These are phyloP conservation scores for Caradrina kadenii DNA, from an alignment of 2,888 invertebrate species.

Conservation along the genomic window DNA sequence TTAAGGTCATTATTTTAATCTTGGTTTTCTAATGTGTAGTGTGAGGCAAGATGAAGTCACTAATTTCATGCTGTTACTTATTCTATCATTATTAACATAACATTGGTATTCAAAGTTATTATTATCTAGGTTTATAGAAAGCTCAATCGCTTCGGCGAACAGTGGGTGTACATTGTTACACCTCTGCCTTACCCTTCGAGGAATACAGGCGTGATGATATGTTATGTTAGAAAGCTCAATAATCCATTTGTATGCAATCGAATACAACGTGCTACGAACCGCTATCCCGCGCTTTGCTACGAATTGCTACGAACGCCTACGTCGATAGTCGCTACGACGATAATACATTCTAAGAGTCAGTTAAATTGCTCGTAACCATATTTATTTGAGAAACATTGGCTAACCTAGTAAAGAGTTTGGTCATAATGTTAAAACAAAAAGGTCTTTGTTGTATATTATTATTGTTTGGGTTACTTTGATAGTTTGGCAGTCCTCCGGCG, in stretches of 20 bases:
- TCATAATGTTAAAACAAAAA: neutral
- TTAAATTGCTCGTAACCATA: neutral
- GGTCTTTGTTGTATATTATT: neutral
- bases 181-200: too few species aligned
- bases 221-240: neutral
- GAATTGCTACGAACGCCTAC: neutral
- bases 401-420: neutral
- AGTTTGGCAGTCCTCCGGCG: neutral
- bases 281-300: neutral
- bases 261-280: neutral
- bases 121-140: too few species aligned
- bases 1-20: neutral
- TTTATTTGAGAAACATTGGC: neutral
- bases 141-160: too few species aligned
- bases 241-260: neutral
- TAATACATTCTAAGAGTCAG: neutral
- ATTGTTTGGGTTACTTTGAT: neutral
- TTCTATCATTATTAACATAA: too few species aligned
- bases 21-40: neutral
- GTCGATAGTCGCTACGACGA: neutral
- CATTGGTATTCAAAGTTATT: too few species aligned
- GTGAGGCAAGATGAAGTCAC: too few species aligned
- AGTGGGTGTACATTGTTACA: too few species aligned
- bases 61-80: too few species aligned
- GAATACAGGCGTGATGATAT: too few species aligned